These are phyloP conservation scores for Mustelus asterias DNA, from an alignment of 2,113 vertebrate genomes.

Conservation along the genomic window DNA sequence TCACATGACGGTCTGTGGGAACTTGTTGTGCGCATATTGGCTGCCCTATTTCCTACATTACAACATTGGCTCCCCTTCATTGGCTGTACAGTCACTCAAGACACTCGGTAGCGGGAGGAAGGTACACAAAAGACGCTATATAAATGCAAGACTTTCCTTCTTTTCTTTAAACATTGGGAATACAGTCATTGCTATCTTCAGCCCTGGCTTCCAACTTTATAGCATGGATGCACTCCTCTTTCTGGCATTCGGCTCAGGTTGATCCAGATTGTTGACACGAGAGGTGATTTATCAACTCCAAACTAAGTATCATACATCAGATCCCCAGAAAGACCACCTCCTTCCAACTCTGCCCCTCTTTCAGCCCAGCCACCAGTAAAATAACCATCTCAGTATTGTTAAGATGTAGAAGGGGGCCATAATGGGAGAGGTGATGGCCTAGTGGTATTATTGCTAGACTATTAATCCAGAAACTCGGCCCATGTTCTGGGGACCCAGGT, in stretches of 20 bases:
- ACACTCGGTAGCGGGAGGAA: too few relatives aligned
- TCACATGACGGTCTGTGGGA: background rate
- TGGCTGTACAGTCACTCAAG: background rate
- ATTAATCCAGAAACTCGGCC: too few relatives aligned
- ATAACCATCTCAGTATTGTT: too few relatives aligned
- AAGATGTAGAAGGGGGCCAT: too few relatives aligned
- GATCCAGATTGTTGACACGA: background rate
- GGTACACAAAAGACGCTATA: too few relatives aligned
- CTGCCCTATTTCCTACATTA: background rate
- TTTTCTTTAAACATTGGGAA: background rate
- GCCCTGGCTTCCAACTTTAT: background rate
- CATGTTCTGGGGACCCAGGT: too few relatives aligned
- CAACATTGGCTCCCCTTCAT: background rate
- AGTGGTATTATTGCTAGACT: too few relatives aligned
- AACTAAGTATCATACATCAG: background rate
- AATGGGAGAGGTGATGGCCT: too few relatives aligned
- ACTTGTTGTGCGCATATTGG: background rate
- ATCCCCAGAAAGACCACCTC: background rate
- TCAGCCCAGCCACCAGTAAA: background rate
- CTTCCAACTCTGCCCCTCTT: background rate
- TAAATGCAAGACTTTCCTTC: background rate
- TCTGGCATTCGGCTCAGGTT: background rate
- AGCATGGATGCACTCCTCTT: background rate
- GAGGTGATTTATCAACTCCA: background rate
- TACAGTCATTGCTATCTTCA: background rate